These are phyloP conservation scores for Pterois miles DNA, from an alignment of 2,797 vertebrate species.

Conservation along the genomic window DNA sequence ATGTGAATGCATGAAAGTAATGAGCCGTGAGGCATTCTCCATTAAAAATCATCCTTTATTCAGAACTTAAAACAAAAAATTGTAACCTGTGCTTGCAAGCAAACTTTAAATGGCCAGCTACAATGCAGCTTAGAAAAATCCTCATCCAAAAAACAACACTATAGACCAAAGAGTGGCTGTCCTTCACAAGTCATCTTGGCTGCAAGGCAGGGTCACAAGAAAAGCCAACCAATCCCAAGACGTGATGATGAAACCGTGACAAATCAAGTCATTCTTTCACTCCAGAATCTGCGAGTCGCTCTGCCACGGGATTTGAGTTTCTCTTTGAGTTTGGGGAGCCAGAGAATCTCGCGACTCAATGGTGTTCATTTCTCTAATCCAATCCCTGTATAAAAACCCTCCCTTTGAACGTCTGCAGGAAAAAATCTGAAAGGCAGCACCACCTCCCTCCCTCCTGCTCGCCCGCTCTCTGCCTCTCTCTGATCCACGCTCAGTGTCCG, in stretches of 20 bases:
- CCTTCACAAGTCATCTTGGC: conserved; percentile 61
- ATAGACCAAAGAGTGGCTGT: conserved; percentile 16
- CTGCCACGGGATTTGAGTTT: conserved; percentile 66
- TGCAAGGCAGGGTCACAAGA: conserved; percentile 56
- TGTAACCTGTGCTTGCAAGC: conserved; percentile 22
- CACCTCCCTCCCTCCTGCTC: conserved; percentile 44
- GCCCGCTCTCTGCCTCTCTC: conserved; percentile 53
- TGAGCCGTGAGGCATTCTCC: conserved; percentile 26
- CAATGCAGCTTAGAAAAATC: not conserved
- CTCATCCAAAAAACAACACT: conserved; percentile 13
- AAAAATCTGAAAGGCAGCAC: conserved; percentile 66
- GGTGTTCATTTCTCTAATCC: conserved; percentile 81
- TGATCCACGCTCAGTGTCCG: conserved; percentile 69
- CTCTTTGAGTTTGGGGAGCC: conserved; percentile 71
- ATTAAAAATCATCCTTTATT: conserved; percentile 61
- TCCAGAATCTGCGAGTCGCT: conserved; percentile 53
- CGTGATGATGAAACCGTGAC: conserved; percentile 77
- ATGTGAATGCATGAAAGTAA: conserved; percentile 34
- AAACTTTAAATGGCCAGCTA: conserved; percentile 28
- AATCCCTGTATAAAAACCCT: conserved; percentile 72
- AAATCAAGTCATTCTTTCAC: conserved; percentile 75
- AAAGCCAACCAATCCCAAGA: conserved; percentile 64
- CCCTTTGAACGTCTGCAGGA: conserved; percentile 74
- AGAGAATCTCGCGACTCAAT: conserved; percentile 73
- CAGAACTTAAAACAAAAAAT: conserved; percentile 20